Conservation (phyloP, 2,888 invertebrate genomes). For the Drosophila neutralis region DNA sequence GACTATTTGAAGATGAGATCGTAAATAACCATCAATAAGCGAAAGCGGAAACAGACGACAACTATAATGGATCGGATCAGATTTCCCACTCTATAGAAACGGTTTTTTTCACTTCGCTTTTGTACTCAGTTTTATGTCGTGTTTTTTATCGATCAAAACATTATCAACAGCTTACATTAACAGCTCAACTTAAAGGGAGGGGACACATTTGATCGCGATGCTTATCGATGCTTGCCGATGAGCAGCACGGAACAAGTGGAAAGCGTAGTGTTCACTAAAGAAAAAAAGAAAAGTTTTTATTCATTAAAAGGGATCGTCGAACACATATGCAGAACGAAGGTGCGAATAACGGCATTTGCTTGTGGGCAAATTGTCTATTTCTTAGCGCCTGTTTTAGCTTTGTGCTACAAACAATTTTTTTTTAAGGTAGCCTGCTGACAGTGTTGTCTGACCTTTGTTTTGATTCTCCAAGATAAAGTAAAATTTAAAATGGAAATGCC, state of each 20-base stretch:
- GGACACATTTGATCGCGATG: not conserved
- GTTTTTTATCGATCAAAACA: not conserved
- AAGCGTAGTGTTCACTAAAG: not conserved
- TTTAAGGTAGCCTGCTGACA: not conserved
- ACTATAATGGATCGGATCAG: not conserved
- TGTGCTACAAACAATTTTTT: not conserved
- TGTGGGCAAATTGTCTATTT: not conserved
- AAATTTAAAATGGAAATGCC: not conserved
- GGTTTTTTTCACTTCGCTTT: not conserved
- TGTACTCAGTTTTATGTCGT: not conserved
- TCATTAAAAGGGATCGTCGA: not conserved
- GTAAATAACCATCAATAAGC: not conserved
- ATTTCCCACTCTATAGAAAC: not conserved
- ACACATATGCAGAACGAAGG: not conserved
- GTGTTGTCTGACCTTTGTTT: not conserved
- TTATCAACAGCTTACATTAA: not conserved
- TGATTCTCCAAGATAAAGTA: too few species aligned
- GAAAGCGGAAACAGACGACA: not conserved
- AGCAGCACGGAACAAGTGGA: not conserved
- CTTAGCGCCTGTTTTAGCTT: not conserved
- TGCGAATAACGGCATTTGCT: not conserved
- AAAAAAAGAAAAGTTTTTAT: not conserved
- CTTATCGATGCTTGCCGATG: not conserved
- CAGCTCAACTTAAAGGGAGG: not conserved
- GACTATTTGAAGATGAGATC: not conserved